These are phyloP conservation scores for Istiophorus platypterus DNA, from an alignment of 2,113 vertebrate genomes.

Conservation along the genomic window DNA sequence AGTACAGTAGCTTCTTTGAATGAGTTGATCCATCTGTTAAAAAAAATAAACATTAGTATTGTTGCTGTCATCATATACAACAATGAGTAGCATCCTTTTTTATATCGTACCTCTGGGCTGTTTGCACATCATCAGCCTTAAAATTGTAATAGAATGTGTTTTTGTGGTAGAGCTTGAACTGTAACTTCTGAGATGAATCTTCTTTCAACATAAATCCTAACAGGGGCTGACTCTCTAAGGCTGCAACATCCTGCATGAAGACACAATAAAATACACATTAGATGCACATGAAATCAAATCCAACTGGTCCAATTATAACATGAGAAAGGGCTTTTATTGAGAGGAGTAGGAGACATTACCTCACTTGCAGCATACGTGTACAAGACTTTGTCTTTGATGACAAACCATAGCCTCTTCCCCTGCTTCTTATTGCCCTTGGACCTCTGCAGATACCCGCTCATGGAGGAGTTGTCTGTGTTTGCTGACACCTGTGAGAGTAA, in stretches of 20 bases:
- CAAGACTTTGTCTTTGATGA: conserved; percentile 97
- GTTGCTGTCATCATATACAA: not conserved
- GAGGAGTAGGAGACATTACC: conserved; percentile 83
- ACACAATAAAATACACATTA: conserved; percentile 8
- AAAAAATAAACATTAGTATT: conserved; percentile 28
- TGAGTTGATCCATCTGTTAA: conserved; percentile 92
- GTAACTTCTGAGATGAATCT: conserved; percentile 83
- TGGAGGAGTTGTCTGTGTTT: conserved; percentile 93
- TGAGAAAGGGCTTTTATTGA: not conserved
- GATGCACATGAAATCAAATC: not conserved
- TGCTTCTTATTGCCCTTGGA: conserved; percentile 93
- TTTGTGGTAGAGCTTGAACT: conserved; percentile 96
- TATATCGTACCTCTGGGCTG: conserved; percentile 88
- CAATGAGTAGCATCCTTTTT: not conserved
- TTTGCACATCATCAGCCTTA: conserved; percentile 92
- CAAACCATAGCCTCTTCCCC: conserved; percentile 97
- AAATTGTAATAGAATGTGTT: conserved; percentile 93
- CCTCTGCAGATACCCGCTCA: conserved; percentile 96
- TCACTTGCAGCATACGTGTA: conserved; percentile 99
- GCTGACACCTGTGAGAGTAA: conserved; percentile 89
- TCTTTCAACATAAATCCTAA: conserved; percentile 92
- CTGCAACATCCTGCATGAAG: conserved; percentile 91
- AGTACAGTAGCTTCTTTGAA: conserved; percentile 95
- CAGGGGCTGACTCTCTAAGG: conserved; percentile 95
- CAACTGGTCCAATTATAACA: not conserved